Evolutionary conservation across 2,797 vertebrate genomes (phyloP).

Genomic region (Eulemur mongoz): DNA sequence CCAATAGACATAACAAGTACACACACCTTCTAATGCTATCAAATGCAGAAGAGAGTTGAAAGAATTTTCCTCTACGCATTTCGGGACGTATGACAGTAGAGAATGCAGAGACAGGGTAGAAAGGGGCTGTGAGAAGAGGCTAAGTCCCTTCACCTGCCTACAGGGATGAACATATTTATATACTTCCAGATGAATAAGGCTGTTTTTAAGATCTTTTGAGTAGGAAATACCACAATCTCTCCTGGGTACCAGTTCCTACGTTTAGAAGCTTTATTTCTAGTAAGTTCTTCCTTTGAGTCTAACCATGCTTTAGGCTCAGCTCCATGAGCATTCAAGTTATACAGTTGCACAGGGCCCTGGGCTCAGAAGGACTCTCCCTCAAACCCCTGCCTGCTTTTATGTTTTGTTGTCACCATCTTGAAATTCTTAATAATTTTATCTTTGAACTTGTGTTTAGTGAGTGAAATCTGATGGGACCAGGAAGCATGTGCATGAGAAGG

Average conservation of each 20-base stretch:
- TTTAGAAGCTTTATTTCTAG: not conserved
- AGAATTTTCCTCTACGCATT: not conserved
- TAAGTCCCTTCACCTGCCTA: not conserved
- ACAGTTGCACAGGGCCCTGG: not conserved
- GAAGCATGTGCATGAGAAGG: not conserved
- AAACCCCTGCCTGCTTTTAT: not conserved
- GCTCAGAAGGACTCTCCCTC: not conserved
- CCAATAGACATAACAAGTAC: not conserved
- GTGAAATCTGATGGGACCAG: not conserved
- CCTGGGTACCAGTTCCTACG: not conserved
- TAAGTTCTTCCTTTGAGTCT: not conserved
- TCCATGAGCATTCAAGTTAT: not conserved
- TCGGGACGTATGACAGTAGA: not conserved
- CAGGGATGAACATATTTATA: not conserved
- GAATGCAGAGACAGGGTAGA: not conserved
- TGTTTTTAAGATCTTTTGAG: not conserved
- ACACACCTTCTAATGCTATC: not conserved
- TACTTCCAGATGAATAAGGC: not conserved
- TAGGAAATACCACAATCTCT: not conserved
- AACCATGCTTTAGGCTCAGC: not conserved
- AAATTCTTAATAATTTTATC: not conserved
- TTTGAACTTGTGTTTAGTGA: not conserved
- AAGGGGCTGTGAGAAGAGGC: not conserved
- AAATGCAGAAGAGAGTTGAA: not conserved
- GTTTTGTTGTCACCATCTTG: not conserved